A percentile compares a stretch with the other conserved stretches of the same genome.
Conservation (phyloP, 2,797 vertebrate species). For the Acipenser ruthenus region DNA sequence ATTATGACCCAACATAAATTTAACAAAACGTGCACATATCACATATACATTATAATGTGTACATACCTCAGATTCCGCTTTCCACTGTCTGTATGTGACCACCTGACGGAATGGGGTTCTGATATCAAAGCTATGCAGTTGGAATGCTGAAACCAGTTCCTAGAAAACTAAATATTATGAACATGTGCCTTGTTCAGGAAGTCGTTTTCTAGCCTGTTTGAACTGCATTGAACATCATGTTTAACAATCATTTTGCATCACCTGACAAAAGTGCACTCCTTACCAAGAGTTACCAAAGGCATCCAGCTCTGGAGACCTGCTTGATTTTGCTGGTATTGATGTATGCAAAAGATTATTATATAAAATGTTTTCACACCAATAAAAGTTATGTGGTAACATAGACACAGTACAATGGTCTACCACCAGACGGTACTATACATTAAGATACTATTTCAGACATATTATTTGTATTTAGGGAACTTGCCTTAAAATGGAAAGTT, state of each 20-base stretch:
- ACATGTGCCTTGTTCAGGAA: too few species aligned
- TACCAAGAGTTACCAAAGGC: constrained; percentile 50
- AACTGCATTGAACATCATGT: background rate
- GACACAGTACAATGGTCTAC: too few species aligned
- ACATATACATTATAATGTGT: background rate
- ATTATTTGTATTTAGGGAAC: background rate
- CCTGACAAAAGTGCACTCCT: constrained; percentile 57
- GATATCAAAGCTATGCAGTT: constrained; percentile 57
- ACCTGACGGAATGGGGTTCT: constrained; percentile 54
- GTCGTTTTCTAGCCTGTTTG: background rate
- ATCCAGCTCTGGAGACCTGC: constrained; percentile 46
- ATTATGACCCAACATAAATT: too few species aligned
- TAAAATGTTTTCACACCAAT: too few species aligned
- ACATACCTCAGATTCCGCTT: constrained; percentile 52
- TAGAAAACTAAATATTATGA: constrained; percentile 23
- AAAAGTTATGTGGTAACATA: too few species aligned
- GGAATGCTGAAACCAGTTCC: constrained; percentile 51
- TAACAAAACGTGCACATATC: too few species aligned
- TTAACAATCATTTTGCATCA: constrained; percentile 15
- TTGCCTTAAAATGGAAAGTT: constrained; percentile 49
- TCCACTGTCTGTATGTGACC: constrained; percentile 53
- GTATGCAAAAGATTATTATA: constrained; percentile 29
- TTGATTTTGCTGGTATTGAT: constrained; percentile 47
- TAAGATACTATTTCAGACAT: background rate
- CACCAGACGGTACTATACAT: too few species aligned